Percentiles rank a stretch among this genome's conserved stretches.
phyloP scores from a whole-genome alignment of 2,888 invertebrate genomes.

The Scaptomyza parva region DNA sequence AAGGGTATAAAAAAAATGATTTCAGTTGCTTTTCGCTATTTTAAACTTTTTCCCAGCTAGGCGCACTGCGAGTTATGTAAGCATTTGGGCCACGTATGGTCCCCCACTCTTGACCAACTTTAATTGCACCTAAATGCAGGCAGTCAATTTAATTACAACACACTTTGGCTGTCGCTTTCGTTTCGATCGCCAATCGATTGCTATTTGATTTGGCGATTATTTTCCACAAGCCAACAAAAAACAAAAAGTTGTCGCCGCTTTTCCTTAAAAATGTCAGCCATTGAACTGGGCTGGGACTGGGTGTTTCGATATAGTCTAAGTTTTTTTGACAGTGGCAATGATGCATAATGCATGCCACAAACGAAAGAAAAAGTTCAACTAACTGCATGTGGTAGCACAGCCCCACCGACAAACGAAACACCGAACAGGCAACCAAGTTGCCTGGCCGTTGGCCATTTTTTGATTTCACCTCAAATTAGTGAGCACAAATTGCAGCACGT shows the following conservation, averaged over 20 bases:
- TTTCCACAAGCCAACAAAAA: conserved; percentile 44
- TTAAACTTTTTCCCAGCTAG: conserved; percentile 28
- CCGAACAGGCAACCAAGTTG: conserved; percentile 28
- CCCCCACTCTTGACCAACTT: conserved; percentile 29
- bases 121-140: conserved; percentile 70
- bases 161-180: conserved; percentile 69
- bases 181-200: conserved; percentile 40
- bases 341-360: conserved; percentile 11
- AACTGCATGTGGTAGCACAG: conserved; percentile 56
- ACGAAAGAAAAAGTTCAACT: conserved; percentile 36
- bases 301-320: neutral
- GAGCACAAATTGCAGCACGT: conserved; percentile 67
- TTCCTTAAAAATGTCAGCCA: conserved; percentile 67
- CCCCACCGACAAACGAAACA: conserved; percentile 19
- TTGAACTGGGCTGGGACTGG: conserved; percentile 62
- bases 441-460: conserved; percentile 36
- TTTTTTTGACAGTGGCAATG: conserved; percentile 28
- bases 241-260: conserved; percentile 51
- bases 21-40: conserved; percentile 26
- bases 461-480: conserved; percentile 70
- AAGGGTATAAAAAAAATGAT: too few relatives aligned
- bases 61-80: conserved; percentile 42
- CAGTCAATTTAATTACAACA: conserved; percentile 56
- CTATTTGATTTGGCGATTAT: conserved; percentile 67
- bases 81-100: conserved; percentile 25